Evolutionary conservation across 1,140 invertebrate genomes (phyloP).

Genomic region (Whitmania pigra): DNA sequence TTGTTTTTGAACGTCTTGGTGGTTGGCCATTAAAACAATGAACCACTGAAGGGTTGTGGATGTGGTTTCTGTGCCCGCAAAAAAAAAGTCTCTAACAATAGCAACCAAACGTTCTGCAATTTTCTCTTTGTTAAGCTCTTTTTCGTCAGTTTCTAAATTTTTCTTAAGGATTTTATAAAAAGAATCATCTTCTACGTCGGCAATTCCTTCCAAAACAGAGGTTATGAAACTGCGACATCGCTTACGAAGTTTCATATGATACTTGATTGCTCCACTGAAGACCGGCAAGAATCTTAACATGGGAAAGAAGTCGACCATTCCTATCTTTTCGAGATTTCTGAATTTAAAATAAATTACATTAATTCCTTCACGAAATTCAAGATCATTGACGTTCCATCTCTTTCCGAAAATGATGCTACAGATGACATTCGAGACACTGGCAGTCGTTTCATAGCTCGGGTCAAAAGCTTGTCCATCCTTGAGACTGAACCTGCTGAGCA

Average conservation of each 20-base stretch:
- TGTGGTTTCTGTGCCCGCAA: constrained; percentile 38
- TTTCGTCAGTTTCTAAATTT: too few relatives aligned
- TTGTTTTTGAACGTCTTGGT: constrained; percentile 39
- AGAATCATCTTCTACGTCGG: too few relatives aligned
- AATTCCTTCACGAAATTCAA: too few relatives aligned
- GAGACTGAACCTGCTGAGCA: not conserved
- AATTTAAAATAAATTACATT: not conserved
- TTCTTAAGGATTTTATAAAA: too few relatives aligned
- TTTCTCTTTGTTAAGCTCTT: not conserved
- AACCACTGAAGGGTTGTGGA: constrained; percentile 37
- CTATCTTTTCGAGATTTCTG: not conserved
- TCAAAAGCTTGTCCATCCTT: too few relatives aligned
- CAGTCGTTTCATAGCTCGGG: not conserved
- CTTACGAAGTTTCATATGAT: not conserved
- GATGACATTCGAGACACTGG: not conserved
- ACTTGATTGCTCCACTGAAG: not conserved
- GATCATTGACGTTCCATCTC: not conserved
- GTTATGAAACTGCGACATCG: not conserved
- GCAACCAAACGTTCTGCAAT: not conserved
- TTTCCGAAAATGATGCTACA: not conserved
- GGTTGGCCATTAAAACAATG: constrained; percentile 31
- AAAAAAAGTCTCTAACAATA: constrained; percentile 29
- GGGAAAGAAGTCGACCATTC: not conserved
- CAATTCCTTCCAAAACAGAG: too few relatives aligned
- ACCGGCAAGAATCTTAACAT: not conserved